These are phyloP conservation scores for Notodonta ziczac DNA, from an alignment of 2,888 invertebrate genomes.

Conservation along the genomic window DNA sequence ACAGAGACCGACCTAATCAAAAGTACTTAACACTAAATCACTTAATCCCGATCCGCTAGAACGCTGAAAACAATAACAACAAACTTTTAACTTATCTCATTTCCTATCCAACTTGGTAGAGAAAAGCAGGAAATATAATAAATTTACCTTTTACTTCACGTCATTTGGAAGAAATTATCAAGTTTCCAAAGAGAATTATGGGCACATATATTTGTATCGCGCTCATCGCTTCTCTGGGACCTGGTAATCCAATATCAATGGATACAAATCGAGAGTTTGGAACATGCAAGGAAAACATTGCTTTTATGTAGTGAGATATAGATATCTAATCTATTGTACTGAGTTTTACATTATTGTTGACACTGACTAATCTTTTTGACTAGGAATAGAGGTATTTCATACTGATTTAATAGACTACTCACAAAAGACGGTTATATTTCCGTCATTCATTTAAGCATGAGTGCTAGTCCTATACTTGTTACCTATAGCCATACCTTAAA, in stretches of 20 bases:
- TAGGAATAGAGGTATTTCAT: too few species aligned
- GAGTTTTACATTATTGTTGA: too few species aligned
- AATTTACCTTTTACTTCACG: not conserved
- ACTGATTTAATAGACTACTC: too few species aligned
- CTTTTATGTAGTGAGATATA: not conserved
- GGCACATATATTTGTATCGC: not conserved
- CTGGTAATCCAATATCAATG: slow-evolving; percentile 16
- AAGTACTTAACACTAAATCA: not conserved
- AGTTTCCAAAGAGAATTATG: slow-evolving; percentile 18
- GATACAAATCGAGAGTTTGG: slow-evolving; percentile 12
- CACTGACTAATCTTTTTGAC: too few species aligned
- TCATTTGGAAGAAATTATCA: slow-evolving; percentile 13
- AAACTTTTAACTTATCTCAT: slow-evolving; percentile 4
- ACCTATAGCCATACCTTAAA: too few species aligned
- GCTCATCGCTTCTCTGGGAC: not conserved
- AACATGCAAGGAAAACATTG: slow-evolving; percentile 6
- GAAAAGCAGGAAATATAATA: not conserved
- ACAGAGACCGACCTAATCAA: too few species aligned
- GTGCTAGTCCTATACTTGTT: too few species aligned
- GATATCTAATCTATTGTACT: too few species aligned
- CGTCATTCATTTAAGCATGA: too few species aligned
- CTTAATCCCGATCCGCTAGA: not conserved
- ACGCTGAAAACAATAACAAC: not conserved
- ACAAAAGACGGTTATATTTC: too few species aligned
- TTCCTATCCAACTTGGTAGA: slow-evolving; percentile 2